Percentiles rank a stretch among this genome's conserved stretches.
These are phyloP conservation scores for Pantherophis alleghaniensis DNA, from an alignment of 2,797 vertebrate genomes.

Conservation along the genomic window DNA sequence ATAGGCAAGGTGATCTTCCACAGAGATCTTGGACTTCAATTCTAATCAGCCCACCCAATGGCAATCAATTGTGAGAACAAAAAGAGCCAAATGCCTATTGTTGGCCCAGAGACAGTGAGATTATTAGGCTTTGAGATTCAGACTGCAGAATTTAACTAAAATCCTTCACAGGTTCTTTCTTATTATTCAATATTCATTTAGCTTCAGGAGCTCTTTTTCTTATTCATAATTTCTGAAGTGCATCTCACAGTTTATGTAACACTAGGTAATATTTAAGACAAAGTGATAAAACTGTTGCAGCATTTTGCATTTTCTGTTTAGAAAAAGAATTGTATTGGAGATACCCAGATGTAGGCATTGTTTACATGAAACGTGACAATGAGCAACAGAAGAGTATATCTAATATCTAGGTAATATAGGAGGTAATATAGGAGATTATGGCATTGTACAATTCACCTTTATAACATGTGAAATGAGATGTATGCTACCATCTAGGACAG, in stretches of 20 bases:
- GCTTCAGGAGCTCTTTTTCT: constrained; percentile 27
- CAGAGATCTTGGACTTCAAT: not conserved
- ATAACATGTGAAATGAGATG: not conserved
- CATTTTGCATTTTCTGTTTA: constrained; percentile 24
- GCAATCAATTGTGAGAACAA: not conserved
- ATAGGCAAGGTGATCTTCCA: not conserved
- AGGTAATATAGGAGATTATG: not conserved
- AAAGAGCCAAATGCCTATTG: not conserved
- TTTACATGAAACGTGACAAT: not conserved
- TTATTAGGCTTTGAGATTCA: not conserved
- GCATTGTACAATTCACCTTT: not conserved
- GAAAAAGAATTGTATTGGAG: not conserved
- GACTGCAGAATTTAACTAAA: not conserved
- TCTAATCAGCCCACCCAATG: not conserved
- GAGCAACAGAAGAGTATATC: not conserved
- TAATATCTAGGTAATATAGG: not conserved
- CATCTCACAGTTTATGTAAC: constrained; percentile 35
- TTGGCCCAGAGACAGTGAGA: not conserved
- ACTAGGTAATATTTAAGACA: constrained; percentile 26
- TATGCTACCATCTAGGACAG: not conserved
- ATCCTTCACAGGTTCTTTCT: not conserved
- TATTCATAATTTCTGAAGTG: constrained; percentile 19
- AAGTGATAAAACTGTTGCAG: constrained; percentile 24
- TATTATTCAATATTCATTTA: not conserved
- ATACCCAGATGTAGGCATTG: not conserved